Evolutionary conservation across 2,888 invertebrate genomes (phyloP).

Genomic region (Alloscopus bannaensis): DNA sequence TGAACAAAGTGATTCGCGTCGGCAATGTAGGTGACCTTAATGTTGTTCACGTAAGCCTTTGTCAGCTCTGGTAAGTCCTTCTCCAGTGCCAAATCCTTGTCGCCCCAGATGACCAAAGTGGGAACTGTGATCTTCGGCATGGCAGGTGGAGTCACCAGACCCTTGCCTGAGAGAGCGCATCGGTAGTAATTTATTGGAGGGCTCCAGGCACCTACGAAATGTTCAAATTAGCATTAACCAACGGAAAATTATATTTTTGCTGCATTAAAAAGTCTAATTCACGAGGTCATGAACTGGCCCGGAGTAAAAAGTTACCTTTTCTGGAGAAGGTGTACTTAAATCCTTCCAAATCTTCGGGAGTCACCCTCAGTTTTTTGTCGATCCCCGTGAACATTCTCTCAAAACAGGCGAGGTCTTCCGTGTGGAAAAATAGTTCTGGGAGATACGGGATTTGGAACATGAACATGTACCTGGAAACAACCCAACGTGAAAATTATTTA

Average conservation of each 20-base stretch:
- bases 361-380: constrained; percentile 72
- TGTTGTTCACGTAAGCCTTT: constrained; percentile 76
- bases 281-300: neutral
- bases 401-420: constrained; percentile 77
- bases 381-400: constrained; percentile 74
- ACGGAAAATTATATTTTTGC: too few species aligned
- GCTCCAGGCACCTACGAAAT: constrained; percentile 77
- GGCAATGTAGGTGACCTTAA: constrained; percentile 77
- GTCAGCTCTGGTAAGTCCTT: constrained; percentile 73
- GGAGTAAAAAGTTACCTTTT: constrained; percentile 76
- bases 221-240: neutral
- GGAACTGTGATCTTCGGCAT: constrained; percentile 75
- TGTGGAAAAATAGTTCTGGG: constrained; percentile 76
- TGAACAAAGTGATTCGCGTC: constrained; percentile 79
- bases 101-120: constrained; percentile 76
- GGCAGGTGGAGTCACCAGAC: constrained; percentile 7
- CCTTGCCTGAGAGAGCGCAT: constrained; percentile 69
- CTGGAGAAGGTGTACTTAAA: constrained; percentile 80
- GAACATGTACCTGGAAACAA: constrained; percentile 75
- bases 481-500: too few species aligned
- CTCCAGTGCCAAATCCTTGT: constrained; percentile 75
- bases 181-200: constrained; percentile 80
- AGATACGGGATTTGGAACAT: constrained; percentile 75
- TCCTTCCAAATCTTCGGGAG: constrained; percentile 78
- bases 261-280: neutral